A percentile compares a stretch with the other conserved stretches of the same genome.
These are phyloP conservation scores for Bubo blakistoni DNA, from an alignment of 2,113 vertebrate genomes.

Conservation along the genomic window DNA sequence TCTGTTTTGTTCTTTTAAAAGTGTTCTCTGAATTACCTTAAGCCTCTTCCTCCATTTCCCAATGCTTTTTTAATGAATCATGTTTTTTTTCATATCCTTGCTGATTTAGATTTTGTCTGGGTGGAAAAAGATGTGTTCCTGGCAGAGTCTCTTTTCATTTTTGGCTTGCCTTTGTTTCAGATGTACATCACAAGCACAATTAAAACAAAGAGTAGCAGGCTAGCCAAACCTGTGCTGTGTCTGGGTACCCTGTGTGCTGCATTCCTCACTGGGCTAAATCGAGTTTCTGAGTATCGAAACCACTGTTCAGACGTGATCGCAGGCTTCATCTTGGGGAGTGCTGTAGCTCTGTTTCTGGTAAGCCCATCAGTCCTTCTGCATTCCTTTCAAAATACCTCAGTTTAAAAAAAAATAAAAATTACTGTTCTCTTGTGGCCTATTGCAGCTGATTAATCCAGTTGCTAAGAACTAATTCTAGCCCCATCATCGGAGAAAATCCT, in stretches of 20 bases:
- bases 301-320: slow-evolving; percentile 96
- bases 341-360: slow-evolving; percentile 94
- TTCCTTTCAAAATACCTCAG: not conserved
- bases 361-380: not conserved
- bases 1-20: not conserved
- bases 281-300: slow-evolving; percentile 96
- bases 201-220: slow-evolving; percentile 94
- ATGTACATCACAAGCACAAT: slow-evolving; percentile 99
- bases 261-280: slow-evolving; percentile 92
- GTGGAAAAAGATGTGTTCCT: not conserved
- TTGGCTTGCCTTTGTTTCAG: slow-evolving; percentile 68
- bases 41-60: not conserved
- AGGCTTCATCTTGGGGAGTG: slow-evolving; percentile 91
- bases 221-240: slow-evolving; percentile 95
- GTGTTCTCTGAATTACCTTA: not conserved
- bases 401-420: not conserved
- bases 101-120: not conserved
- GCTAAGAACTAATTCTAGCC: too few relatives aligned
- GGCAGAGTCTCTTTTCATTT: not conserved
- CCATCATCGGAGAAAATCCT: not conserved
- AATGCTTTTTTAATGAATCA: not conserved
- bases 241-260: slow-evolving; percentile 92
- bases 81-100: not conserved
- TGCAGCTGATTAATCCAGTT: not conserved
- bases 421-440: not conserved